A percentile compares a stretch with the other conserved stretches of the same genome.
Evolutionary conservation across 1,140 invertebrate genomes (phyloP).

Genomic region (Ephestia elutella): DNA sequence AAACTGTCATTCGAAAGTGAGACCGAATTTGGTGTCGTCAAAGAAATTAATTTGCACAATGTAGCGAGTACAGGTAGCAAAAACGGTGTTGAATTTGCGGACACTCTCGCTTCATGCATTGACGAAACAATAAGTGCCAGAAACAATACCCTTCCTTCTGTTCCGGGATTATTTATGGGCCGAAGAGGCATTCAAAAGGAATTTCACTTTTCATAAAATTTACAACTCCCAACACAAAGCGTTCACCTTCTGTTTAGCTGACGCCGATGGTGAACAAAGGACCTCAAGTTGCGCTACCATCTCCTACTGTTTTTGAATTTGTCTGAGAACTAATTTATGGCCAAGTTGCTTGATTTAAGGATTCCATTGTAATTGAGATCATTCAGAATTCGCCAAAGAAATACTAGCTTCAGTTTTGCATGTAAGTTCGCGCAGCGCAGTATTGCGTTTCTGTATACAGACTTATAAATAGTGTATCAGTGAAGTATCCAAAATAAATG

Average conservation of each 20-base stretch:
- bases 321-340: slow-evolving; percentile 66
- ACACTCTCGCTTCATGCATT: slow-evolving; percentile 54
- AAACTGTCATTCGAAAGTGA: slow-evolving; percentile 23
- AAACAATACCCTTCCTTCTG: slow-evolving; percentile 67
- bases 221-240: slow-evolving; percentile 66
- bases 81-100: slow-evolving; percentile 41
- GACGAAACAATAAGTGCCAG: slow-evolving; percentile 68
- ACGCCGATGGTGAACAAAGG: slow-evolving; percentile 62
- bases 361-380: slow-evolving; percentile 65
- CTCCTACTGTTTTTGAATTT: slow-evolving; percentile 73
- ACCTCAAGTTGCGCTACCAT: slow-evolving; percentile 64
- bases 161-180: slow-evolving; percentile 68
- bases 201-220: slow-evolving; percentile 75
- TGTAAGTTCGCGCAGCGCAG: slow-evolving; percentile 31
- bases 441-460: slow-evolving; percentile 14
- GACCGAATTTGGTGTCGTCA: slow-evolving; percentile 25
- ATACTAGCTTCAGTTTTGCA: slow-evolving; percentile 45
- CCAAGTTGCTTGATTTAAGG: slow-evolving; percentile 53
- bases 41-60: slow-evolving; percentile 26
- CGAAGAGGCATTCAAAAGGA: slow-evolving; percentile 66
- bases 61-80: slow-evolving; percentile 40
- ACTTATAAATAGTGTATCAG: too few relatives aligned
- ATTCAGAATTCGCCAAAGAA: slow-evolving; percentile 36
- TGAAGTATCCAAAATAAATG: too few relatives aligned
- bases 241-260: slow-evolving; percentile 72